These are phyloP conservation scores for Stomatorhinus ivindoensis DNA, from an alignment of 2,113 vertebrate genomes.

Conservation along the genomic window DNA sequence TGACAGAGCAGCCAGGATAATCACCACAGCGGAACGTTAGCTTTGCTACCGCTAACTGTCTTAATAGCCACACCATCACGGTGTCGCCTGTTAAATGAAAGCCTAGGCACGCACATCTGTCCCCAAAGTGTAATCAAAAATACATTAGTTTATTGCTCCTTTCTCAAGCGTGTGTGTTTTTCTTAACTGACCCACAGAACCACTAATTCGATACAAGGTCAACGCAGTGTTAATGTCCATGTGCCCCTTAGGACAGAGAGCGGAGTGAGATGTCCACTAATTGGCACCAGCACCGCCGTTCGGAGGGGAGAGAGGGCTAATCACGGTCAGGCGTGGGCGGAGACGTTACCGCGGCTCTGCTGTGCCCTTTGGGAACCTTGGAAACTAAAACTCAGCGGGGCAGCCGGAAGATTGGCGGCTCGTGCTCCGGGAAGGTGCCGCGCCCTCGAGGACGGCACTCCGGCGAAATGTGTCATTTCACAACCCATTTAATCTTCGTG, in stretches of 20 bases:
- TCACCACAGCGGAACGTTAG: not conserved
- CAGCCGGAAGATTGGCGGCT: not conserved
- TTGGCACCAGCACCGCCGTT: not conserved
- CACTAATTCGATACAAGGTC: not conserved
- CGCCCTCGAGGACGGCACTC: not conserved
- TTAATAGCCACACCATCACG: not conserved
- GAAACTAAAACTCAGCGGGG: not conserved
- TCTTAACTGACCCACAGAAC: not conserved
- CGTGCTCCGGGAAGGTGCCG: not conserved
- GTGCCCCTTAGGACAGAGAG: not conserved
- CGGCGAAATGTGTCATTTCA: not conserved
- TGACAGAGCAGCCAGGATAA: not conserved
- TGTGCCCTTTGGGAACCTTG: not conserved
- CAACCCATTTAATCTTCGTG: not conserved
- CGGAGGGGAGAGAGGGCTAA: not conserved
- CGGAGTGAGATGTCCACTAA: not conserved
- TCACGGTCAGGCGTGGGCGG: not conserved
- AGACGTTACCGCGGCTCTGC: not conserved
- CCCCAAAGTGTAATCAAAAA: constrained; percentile 1
- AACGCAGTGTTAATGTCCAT: not conserved
- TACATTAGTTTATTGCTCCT: not conserved
- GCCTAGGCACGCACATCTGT: not conserved
- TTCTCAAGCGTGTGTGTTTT: not conserved
- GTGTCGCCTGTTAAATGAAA: not conserved
- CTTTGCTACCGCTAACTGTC: not conserved